These are phyloP conservation scores for Labroides dimidiatus DNA, from an alignment of 2,797 vertebrate genomes.

Conservation along the genomic window DNA sequence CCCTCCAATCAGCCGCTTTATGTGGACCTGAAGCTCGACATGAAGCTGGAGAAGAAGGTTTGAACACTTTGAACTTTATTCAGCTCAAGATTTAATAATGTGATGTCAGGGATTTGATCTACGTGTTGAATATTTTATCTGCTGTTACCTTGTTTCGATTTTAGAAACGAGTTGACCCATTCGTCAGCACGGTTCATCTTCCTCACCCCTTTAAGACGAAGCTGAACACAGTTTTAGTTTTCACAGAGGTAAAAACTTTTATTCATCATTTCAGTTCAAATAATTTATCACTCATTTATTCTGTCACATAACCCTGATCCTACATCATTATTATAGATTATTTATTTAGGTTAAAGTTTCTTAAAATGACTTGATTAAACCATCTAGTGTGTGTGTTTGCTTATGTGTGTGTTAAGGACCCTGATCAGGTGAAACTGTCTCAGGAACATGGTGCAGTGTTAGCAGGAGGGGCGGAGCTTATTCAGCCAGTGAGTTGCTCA, in stretches of 20 bases:
- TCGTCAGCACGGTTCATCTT: slow-evolving; percentile 85
- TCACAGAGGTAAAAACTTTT: slow-evolving; percentile 87
- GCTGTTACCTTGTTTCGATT: slow-evolving; percentile 1
- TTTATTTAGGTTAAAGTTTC: too few species aligned
- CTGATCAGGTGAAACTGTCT: slow-evolving; percentile 81
- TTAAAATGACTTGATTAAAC: too few species aligned
- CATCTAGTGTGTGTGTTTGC: not conserved
- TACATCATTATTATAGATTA: too few species aligned
- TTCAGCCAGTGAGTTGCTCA: slow-evolving; percentile 83
- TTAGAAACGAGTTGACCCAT: slow-evolving; percentile 92
- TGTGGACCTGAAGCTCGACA: slow-evolving; percentile 88
- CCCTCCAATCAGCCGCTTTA: slow-evolving; percentile 84
- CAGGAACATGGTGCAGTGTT: slow-evolving; percentile 83
- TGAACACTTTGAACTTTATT: not conserved
- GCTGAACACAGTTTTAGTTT: slow-evolving; percentile 88
- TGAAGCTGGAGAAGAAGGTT: slow-evolving; percentile 94
- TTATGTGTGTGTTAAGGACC: slow-evolving; percentile 74
- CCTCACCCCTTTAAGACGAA: slow-evolving; percentile 84
- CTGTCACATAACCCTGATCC: too few species aligned
- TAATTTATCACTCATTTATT: too few species aligned
- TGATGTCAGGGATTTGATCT: not conserved
- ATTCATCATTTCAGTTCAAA: slow-evolving; percentile 19
- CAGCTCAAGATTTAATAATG: too few species aligned
- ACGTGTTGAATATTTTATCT: not conserved
- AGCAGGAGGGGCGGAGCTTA: slow-evolving; percentile 87